Percentiles rank a stretch among this genome's conserved stretches.
These are phyloP conservation scores for Glaucidium brasilianum DNA, from an alignment of 2,113 vertebrate species.

Conservation along the genomic window DNA sequence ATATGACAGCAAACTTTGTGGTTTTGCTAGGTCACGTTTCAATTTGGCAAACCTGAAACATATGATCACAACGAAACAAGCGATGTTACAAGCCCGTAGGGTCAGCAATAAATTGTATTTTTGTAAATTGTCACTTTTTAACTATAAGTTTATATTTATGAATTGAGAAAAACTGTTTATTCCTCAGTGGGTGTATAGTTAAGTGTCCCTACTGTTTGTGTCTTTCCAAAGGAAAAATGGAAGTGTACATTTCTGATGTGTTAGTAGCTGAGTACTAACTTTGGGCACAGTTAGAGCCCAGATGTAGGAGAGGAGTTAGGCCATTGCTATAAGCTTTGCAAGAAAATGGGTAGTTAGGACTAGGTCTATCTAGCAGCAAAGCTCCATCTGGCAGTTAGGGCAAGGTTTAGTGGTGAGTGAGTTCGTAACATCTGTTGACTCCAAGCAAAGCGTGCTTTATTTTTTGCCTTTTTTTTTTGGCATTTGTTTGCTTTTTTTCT, in stretches of 20 bases:
- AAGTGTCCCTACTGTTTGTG: conserved; percentile 51
- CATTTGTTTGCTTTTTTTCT: background rate
- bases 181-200: conserved; percentile 54
- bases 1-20: conserved; percentile 55
- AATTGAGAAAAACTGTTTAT: background rate
- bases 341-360: background rate
- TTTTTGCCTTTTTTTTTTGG: background rate
- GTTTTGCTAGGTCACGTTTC: conserved; percentile 59
- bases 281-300: background rate
- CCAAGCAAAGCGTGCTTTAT: background rate
- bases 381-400: background rate
- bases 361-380: background rate
- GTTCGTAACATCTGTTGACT: background rate
- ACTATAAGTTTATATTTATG: conserved; percentile 61
- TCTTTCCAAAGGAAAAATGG: conserved; percentile 66
- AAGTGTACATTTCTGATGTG: background rate
- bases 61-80: background rate
- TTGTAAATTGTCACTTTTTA: conserved; percentile 68
- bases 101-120: conserved; percentile 74
- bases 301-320: background rate
- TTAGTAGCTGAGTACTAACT: background rate
- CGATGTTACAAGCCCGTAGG: background rate
- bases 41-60: background rate
- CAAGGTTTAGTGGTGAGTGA: background rate
- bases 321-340: background rate